Conservation (phyloP, 1,140 invertebrate species). For the Diachasma alloeum region DNA sequence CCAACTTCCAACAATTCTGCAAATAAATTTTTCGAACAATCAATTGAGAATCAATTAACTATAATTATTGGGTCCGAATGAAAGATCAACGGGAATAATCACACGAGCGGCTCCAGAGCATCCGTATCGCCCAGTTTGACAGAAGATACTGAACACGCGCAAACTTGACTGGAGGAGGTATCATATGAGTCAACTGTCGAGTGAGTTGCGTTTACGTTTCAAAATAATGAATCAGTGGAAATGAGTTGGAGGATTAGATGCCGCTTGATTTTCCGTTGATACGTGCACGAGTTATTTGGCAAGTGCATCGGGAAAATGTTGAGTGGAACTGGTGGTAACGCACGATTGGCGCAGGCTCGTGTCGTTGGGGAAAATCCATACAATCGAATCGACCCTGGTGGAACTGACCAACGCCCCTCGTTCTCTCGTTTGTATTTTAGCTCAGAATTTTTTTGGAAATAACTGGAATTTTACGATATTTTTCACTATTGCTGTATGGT, state of each 20-base stretch:
- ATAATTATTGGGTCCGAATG: not conserved
- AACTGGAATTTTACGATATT: too few species aligned
- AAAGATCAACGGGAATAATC: not conserved
- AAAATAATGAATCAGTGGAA: not conserved
- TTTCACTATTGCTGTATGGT: too few species aligned
- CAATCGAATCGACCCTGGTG: not conserved
- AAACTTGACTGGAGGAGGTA: constrained; percentile 7
- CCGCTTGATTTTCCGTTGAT: not conserved
- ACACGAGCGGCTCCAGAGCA: constrained; percentile 4
- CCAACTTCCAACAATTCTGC: too few species aligned
- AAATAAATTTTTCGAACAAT: too few species aligned
- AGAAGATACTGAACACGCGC: constrained; percentile 24
- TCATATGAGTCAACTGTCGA: not conserved
- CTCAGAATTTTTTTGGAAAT: too few species aligned
- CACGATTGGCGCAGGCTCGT: constrained; percentile 10
- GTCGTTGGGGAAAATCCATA: constrained; percentile 14
- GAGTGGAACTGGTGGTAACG: not conserved
- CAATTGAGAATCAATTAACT: too few species aligned
- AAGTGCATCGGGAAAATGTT: not conserved
- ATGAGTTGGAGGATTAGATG: not conserved
- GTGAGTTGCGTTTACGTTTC: not conserved
- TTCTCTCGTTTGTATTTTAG: too few species aligned
- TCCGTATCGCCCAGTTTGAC: constrained; percentile 25
- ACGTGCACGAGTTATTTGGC: not conserved
- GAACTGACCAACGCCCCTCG: not conserved